Evolutionary conservation across 2,113 vertebrate species (phyloP).

Genomic region (Anarrhichthys ocellatus): DNA sequence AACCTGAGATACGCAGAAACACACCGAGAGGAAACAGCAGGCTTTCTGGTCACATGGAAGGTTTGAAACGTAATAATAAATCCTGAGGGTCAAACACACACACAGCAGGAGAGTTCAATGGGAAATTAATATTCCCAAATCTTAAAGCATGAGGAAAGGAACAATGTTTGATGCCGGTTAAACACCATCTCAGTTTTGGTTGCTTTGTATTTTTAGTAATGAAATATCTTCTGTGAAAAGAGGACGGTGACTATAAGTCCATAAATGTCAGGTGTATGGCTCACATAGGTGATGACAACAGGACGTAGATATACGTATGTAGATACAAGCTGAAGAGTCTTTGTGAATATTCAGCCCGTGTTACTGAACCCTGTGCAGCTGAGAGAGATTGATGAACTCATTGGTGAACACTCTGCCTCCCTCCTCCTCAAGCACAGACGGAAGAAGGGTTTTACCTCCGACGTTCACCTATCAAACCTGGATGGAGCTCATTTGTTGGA

Average conservation of each 20-base stretch:
- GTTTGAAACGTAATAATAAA: background rate
- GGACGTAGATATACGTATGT: too few species aligned
- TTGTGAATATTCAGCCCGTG: background rate
- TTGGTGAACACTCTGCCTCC: too few species aligned
- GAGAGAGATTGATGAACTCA: background rate
- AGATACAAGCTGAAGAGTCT: too few species aligned
- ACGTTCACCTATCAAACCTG: background rate
- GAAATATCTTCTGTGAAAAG: background rate
- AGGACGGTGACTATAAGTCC: background rate
- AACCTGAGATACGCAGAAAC: background rate
- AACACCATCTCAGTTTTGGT: background rate
- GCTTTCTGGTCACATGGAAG: background rate
- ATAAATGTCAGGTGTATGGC: too few species aligned
- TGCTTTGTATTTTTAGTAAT: background rate
- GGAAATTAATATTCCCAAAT: background rate
- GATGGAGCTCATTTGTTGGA: background rate
- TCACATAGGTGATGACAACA: too few species aligned
- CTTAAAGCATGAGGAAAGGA: background rate
- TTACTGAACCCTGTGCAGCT: background rate
- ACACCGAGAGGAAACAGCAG: background rate
- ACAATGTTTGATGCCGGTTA: background rate
- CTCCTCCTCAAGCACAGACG: too few species aligned
- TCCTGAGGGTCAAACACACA: background rate
- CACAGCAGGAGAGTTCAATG: background rate
- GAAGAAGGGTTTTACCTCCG: too few species aligned